A percentile compares a stretch with the other conserved stretches of the same genome.
phyloP scores from a whole-genome alignment of 2,113 vertebrate species.

The Oxygymnocypris stewartii region DNA sequence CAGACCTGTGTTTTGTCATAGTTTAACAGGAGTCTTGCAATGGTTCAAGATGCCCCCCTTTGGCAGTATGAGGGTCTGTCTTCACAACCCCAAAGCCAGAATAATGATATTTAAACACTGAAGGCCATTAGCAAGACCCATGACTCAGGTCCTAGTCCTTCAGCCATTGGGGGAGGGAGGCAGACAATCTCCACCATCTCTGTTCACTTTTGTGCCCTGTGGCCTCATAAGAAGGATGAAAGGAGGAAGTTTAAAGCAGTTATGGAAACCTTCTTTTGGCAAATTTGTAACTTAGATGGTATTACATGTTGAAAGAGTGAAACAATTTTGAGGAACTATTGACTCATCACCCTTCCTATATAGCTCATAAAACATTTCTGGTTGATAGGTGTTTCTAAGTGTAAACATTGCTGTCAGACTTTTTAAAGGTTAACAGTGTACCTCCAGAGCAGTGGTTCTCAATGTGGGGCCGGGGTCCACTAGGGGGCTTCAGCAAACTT shows the following conservation, averaged over 20 bases:
- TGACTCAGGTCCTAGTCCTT: slow-evolving; percentile 40
- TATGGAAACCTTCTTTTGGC: slow-evolving; percentile 45
- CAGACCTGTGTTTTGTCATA: slow-evolving; percentile 50
- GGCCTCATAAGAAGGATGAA: slow-evolving; percentile 46
- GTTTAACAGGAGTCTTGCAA: slow-evolving; percentile 48
- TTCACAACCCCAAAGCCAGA: slow-evolving; percentile 48
- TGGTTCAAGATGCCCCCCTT: slow-evolving; percentile 52
- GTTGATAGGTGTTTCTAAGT: slow-evolving; percentile 12
- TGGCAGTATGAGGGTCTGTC: slow-evolving; percentile 33
- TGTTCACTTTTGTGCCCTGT: slow-evolving; percentile 40
- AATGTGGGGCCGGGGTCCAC: not conserved
- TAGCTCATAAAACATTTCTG: slow-evolving; percentile 53
- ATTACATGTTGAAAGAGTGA: slow-evolving; percentile 48
- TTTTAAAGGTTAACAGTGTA: not conserved
- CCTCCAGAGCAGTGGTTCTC: not conserved
- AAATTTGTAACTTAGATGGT: slow-evolving; percentile 57
- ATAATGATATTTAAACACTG: slow-evolving; percentile 58
- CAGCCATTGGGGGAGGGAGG: slow-evolving; percentile 13
- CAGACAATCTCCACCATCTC: slow-evolving; percentile 49
- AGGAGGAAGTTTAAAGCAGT: slow-evolving; percentile 53
- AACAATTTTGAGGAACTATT: slow-evolving; percentile 49
- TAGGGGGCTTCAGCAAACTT: not conserved
- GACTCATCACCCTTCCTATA: slow-evolving; percentile 44
- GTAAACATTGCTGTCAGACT: not conserved
- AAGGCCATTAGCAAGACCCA: slow-evolving; percentile 51